Percentiles rank a stretch among this genome's conserved stretches.
These are phyloP conservation scores for Brachypodius melanocephalos DNA, from an alignment of 2,113 vertebrate genomes.

Conservation along the genomic window DNA sequence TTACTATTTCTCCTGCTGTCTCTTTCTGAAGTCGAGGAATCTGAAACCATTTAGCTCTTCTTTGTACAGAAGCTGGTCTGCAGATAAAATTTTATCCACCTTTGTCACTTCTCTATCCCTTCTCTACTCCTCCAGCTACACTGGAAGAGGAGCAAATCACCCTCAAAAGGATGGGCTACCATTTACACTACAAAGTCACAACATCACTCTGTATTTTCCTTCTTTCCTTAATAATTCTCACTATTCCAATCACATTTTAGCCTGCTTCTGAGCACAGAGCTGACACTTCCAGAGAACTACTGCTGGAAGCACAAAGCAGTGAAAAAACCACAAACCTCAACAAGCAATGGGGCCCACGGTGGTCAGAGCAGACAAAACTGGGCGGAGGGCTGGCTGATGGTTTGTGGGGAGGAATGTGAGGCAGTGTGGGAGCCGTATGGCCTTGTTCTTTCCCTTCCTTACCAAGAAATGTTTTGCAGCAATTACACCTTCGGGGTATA, in stretches of 20 bases:
- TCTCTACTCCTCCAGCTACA: background rate
- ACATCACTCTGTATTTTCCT: background rate
- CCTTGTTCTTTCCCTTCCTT: background rate
- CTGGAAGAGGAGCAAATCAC: background rate
- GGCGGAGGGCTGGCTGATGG: background rate
- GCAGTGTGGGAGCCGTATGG: fast-evolving
- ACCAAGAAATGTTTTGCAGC: background rate
- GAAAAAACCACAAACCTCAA: background rate
- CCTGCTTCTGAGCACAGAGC: background rate
- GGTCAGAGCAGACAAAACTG: background rate
- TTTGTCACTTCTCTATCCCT: background rate
- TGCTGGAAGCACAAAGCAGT: background rate
- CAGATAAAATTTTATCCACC: background rate
- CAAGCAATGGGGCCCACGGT: background rate
- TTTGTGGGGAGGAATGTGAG: background rate
- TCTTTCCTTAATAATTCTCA: background rate
- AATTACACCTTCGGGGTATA: too few relatives aligned
- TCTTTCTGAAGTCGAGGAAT: background rate
- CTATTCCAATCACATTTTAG: background rate
- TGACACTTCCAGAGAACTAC: background rate
- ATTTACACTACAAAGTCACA: background rate
- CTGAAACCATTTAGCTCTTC: background rate
- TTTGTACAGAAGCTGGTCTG: background rate
- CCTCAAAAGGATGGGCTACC: background rate
- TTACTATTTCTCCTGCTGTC: background rate